phyloP scores from a whole-genome alignment of 23 tunicate species.

The Styela plicata region DNA sequence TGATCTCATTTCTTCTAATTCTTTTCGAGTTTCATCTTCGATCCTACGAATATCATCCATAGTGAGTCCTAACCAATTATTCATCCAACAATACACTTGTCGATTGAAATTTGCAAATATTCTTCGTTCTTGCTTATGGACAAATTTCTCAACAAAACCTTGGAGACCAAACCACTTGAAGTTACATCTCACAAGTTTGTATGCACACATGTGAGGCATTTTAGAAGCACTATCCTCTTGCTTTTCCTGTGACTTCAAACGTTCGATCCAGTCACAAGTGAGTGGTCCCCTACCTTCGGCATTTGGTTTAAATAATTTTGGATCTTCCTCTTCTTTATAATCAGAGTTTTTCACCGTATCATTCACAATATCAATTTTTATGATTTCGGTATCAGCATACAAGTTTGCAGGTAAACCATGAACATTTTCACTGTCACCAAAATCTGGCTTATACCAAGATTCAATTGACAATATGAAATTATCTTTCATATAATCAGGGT shows the following conservation, averaged over 20 bases:
- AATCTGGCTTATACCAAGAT: slow-evolving; percentile 41
- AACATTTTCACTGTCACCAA: slow-evolving; percentile 61
- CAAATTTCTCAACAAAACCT: slow-evolving; percentile 52
- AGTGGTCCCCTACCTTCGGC: slow-evolving; percentile 39
- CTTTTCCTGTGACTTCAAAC: slow-evolving; percentile 22
- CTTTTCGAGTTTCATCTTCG: slow-evolving; percentile 79
- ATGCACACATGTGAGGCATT: slow-evolving; percentile 72
- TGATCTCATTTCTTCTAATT: slow-evolving; percentile 62
- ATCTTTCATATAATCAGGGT: slow-evolving; percentile 68
- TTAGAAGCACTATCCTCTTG: background rate
- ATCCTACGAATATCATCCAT: slow-evolving; percentile 79
- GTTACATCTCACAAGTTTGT: slow-evolving; percentile 77
- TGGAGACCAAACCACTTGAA: slow-evolving; percentile 90
- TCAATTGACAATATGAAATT: slow-evolving; percentile 42
- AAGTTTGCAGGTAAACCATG: slow-evolving; percentile 35
- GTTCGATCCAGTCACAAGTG: slow-evolving; percentile 44
- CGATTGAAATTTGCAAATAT: slow-evolving; percentile 73
- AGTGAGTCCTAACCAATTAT: slow-evolving; percentile 81
- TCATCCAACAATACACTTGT: slow-evolving; percentile 93
- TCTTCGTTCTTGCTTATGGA: slow-evolving; percentile 61
- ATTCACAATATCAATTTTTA: slow-evolving; percentile 58
- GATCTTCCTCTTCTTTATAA: slow-evolving; percentile 48
- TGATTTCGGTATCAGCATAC: slow-evolving; percentile 42
- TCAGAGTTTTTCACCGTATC: slow-evolving; percentile 32
- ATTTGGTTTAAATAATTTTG: slow-evolving; percentile 9